Conservation (phyloP, 2,113 vertebrate species). For the Pholis gunnellus region DNA sequence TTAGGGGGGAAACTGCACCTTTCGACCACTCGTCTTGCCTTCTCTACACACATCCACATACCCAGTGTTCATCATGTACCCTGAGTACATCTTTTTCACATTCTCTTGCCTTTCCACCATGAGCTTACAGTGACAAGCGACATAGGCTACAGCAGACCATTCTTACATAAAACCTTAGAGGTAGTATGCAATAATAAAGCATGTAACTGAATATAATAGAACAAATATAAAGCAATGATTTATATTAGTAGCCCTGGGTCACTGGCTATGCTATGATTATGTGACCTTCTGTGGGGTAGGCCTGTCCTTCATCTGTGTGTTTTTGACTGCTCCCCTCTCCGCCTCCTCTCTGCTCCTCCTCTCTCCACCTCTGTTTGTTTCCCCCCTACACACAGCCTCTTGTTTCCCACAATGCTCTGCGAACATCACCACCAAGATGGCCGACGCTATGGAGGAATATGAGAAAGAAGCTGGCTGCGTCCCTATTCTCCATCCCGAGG, state of each 20-base stretch:
- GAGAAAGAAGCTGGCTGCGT: conserved; percentile 95
- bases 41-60: background rate
- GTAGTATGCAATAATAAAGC: background rate
- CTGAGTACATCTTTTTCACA: background rate
- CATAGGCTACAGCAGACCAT: background rate
- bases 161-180: background rate
- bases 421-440: conserved; percentile 94
- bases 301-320: conserved; percentile 14
- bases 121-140: background rate
- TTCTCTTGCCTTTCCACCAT: background rate
- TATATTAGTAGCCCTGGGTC: background rate
- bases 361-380: conserved; percentile 34
- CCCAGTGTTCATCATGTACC: background rate
- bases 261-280: background rate
- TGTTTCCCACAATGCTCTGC: conserved; percentile 91
- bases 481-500: conserved; percentile 96
- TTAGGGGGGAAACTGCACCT: background rate
- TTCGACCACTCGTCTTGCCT: background rate
- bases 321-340: conserved; percentile 41
- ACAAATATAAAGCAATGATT: background rate
- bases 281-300: background rate
- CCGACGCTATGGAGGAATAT: conserved; percentile 94
- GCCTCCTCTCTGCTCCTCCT: conserved; percentile 18
- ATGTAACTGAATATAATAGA: background rate
- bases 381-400: conserved; percentile 53